These are phyloP conservation scores for Theonella swinhoei DNA, from an alignment of 37 sponge, comb jelly and placozoan genomes.

Conservation along the genomic window DNA sequence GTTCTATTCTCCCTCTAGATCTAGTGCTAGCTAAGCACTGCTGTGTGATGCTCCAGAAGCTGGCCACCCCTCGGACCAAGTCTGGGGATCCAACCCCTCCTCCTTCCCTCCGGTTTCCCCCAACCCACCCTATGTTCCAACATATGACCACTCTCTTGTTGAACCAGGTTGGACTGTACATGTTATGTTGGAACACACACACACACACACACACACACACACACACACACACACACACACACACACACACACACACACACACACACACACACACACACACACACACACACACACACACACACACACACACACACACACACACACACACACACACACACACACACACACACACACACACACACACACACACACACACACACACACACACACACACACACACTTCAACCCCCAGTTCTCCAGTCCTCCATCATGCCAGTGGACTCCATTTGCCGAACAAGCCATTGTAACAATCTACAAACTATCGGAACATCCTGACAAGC, in stretches of 20 bases:
- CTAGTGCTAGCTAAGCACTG: conserved; percentile 52
- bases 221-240: too few relatives aligned
- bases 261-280: too few relatives aligned
- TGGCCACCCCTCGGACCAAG: conserved; percentile 19
- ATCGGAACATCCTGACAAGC: conserved; percentile 67
- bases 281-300: too few relatives aligned
- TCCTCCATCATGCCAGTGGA: conserved; percentile 57
- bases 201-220: too few relatives aligned
- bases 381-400: too few relatives aligned
- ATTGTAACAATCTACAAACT: conserved; percentile 68
- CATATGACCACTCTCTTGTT: conserved; percentile 27
- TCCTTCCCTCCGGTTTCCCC: conserved; percentile 18
- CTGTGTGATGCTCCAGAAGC: conserved; percentile 59
- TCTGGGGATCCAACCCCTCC: neutral
- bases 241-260: too few relatives aligned
- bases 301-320: too few relatives aligned
- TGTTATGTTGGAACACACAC: too few relatives aligned
- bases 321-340: too few relatives aligned
- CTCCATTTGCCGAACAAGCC: conserved; percentile 82
- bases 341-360: too few relatives aligned
- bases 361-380: too few relatives aligned
- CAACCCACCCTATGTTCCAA: conserved; percentile 48
- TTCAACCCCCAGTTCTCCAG: neutral
- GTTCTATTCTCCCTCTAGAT: too few relatives aligned
- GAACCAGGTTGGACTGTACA: neutral